Evolutionary conservation across 2,797 vertebrate species (phyloP).

Genomic region (Hypotaenidia okinawae): DNA sequence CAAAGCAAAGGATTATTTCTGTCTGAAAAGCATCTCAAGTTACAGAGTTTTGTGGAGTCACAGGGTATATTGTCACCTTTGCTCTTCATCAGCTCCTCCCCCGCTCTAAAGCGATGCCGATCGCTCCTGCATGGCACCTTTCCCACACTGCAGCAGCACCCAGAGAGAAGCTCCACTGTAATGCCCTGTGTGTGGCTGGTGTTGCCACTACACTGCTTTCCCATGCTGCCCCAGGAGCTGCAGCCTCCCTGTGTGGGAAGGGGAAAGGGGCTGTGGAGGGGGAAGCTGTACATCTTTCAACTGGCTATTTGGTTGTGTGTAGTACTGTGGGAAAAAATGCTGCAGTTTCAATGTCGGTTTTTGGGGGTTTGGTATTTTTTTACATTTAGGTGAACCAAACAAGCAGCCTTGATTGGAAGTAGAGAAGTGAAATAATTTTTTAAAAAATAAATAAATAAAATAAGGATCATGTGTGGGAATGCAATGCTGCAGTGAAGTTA

Average conservation of each 20-base stretch:
- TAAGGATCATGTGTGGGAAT: neutral
- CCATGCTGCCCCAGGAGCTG: neutral
- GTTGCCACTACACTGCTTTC: neutral
- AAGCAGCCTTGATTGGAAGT: neutral
- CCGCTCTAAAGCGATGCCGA: rapidly evolving
- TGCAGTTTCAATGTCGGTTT: rapidly evolving
- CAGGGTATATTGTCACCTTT: neutral
- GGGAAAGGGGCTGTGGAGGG: neutral
- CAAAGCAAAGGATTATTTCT: neutral
- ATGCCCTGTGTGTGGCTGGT: rapidly evolving
- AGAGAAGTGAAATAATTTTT: neutral
- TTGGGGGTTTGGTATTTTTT: neutral
- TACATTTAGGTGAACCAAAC: neutral
- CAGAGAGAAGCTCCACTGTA: no score
- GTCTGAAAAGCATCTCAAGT: neutral
- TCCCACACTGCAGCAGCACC: neutral
- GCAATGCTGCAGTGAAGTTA: neutral
- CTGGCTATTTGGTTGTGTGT: neutral
- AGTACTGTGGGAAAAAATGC: rapidly evolving
- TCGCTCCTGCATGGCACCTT: neutral
- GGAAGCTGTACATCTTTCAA: neutral
- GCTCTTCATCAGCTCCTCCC: neutral
- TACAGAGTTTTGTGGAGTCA: neutral
- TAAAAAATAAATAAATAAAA: neutral
- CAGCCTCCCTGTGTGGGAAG: rapidly evolving